Percentiles rank a stretch among this genome's conserved stretches.
Conservation (phyloP, 2,888 invertebrate genomes). For the Mythimna ferrago region DNA sequence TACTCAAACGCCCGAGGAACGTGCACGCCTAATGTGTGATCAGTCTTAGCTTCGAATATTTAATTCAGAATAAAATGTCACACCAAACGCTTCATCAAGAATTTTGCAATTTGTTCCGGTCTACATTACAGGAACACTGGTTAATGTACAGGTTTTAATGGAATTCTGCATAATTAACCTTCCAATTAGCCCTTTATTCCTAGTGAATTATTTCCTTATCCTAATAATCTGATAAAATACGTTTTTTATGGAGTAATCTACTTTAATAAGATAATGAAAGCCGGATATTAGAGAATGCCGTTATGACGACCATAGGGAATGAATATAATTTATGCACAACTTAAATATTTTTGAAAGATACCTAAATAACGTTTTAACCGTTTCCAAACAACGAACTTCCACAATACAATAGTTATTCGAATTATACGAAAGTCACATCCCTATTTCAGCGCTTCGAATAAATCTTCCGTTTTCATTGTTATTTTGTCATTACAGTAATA, state of each 20-base stretch:
- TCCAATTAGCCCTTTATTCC: too few relatives aligned
- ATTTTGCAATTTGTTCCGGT: neutral
- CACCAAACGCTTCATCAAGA: too few relatives aligned
- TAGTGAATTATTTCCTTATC: too few relatives aligned
- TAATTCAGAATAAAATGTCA: too few relatives aligned
- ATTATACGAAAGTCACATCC: constrained; percentile 37
- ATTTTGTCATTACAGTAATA: constrained; percentile 77
- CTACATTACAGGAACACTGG: neutral
- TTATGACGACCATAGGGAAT: neutral
- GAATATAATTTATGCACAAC: neutral
- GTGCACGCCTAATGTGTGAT: too few relatives aligned
- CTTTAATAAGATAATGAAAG: neutral
- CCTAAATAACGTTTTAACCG: neutral
- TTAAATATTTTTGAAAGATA: neutral
- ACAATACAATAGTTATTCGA: constrained; percentile 27
- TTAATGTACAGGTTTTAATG: neutral
- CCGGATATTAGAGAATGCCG: neutral
- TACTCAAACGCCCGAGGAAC: too few relatives aligned
- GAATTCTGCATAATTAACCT: neutral
- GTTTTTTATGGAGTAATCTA: neutral
- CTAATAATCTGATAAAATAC: neutral
- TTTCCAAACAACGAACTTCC: constrained; percentile 10
- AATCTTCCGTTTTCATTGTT: constrained; percentile 75
- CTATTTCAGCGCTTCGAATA: constrained; percentile 57
- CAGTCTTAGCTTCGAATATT: too few relatives aligned